Conservation (phyloP, 2,797 vertebrate species). For the Phoxinus dragarum region DNA sequence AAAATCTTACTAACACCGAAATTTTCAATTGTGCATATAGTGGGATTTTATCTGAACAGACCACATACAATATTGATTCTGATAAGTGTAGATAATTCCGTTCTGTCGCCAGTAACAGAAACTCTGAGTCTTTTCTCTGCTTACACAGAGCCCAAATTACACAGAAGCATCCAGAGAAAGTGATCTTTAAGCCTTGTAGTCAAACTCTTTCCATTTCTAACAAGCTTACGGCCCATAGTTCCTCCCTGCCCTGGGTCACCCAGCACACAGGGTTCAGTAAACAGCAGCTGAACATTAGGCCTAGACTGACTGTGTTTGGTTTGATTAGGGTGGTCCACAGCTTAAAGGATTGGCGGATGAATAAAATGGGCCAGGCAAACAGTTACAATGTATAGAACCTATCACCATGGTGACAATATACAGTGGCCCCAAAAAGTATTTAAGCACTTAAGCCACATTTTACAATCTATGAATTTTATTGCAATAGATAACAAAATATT, state of each 20-base stretch:
- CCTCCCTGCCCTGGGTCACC: slow-evolving; percentile 53
- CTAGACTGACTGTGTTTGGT: slow-evolving; percentile 33
- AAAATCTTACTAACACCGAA: background rate
- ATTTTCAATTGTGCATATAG: background rate
- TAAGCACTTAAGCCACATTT: background rate
- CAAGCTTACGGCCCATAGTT: slow-evolving; percentile 61
- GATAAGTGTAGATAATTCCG: background rate
- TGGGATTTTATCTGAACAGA: background rate
- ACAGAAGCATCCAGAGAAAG: slow-evolving; percentile 47
- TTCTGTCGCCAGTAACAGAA: slow-evolving; percentile 22
- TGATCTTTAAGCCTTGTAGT: slow-evolving; percentile 54
- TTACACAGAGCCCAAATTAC: slow-evolving; percentile 48
- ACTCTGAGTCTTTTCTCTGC: slow-evolving; percentile 37
- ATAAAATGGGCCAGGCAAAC: slow-evolving; percentile 68
- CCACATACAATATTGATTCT: background rate
- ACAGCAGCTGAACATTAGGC: slow-evolving; percentile 41
- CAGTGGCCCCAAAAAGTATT: slow-evolving; percentile 8
- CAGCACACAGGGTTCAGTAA: slow-evolving; percentile 48
- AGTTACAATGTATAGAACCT: slow-evolving; percentile 61
- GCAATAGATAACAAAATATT: background rate
- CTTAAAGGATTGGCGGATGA: slow-evolving; percentile 70
- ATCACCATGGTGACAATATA: slow-evolving; percentile 51
- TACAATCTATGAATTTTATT: slow-evolving; percentile 9
- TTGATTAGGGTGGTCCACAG: slow-evolving; percentile 60
- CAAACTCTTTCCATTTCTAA: slow-evolving; percentile 56